phyloP scores from a whole-genome alignment of 2,888 invertebrate genomes.

The Rhyacophila evoluta region DNA sequence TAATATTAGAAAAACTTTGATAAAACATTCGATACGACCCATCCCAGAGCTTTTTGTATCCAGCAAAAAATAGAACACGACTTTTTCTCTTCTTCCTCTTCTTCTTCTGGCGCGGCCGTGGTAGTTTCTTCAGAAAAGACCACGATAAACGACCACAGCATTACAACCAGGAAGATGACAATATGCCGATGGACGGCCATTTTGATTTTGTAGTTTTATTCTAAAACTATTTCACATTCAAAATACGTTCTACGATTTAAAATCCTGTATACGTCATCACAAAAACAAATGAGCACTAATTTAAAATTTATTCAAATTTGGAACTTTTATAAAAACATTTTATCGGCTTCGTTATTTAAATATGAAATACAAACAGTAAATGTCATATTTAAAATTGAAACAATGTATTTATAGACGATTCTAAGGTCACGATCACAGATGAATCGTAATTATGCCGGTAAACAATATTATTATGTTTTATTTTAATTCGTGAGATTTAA shows the following conservation, averaged over 20 bases:
- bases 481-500: too few species aligned
- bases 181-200: neutral
- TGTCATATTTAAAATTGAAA: neutral
- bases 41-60: slow-evolving; percentile 69
- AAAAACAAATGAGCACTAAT: too few species aligned
- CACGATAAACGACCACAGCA: neutral
- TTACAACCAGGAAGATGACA: neutral
- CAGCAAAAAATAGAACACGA: slow-evolving; percentile 69
- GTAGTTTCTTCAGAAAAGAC: slow-evolving; percentile 34
- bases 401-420: neutral
- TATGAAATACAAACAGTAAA: neutral
- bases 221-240: too few species aligned
- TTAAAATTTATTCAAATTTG: neutral
- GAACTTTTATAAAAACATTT: too few species aligned
- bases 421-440: neutral
- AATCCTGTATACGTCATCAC: too few species aligned
- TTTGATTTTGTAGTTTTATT: neutral
- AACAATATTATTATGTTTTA: too few species aligned
- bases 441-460: neutral
- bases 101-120: slow-evolving; percentile 51
- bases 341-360: neutral
- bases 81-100: slow-evolving; percentile 63
- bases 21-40: slow-evolving; percentile 66
- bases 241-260: too few species aligned
- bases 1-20: slow-evolving; percentile 46